Base-by-base conservation (phyloP, 1,140 invertebrate genomes). In the Drosophila elegans region DNA sequence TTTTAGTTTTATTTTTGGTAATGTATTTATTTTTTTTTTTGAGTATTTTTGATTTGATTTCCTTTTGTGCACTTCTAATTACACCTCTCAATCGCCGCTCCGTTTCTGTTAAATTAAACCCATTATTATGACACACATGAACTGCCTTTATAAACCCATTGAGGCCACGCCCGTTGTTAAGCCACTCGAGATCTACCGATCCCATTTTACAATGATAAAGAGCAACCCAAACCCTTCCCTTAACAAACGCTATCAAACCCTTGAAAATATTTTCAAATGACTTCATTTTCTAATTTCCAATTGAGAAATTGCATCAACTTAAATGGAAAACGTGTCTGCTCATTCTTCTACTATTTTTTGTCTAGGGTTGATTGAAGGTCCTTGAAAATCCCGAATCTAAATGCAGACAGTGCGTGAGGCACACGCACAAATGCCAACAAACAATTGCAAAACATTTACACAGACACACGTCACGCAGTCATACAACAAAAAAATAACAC, bases 391-490 rank as follows among this genome's bases (percentile, higher is more conserved):
- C 75, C n/a, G 38, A 52, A 38, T 52, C 29, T 25, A 56, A 78
- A 55, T 42, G 41, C 25, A 36, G 49, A 77, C 60, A 62, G 49
- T 77, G 83, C 83, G 79, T 89, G 83, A 68, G 83, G 64, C 83
- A 49, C 72, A 89, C 83, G 76, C 80, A 88, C 84, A 80, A 84
- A 83, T 73, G 63, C 66, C 84, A 88, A 88, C 84, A 89, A 88
- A 88, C 84, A 88, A 88, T 88, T 88, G 84, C 80, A 48, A 89
- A 88, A 83, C 80, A 89, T 88, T 89, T 88, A 89, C 67, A 77
- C 80, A 53, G 73, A 83, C 84, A 67, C 84, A 89, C 79, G 76
- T 67, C 55, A 60, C 25, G 21, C 34, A 56, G 59, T 64, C 51
- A 54, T 51, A 69, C 44, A 63, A 32, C 7, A 32, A 38, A 72